Evolutionary conservation across 2,888 invertebrate genomes (phyloP), one percentile per base, ranked within the genome.

Genomic region (Brachyptera putata): DNA sequence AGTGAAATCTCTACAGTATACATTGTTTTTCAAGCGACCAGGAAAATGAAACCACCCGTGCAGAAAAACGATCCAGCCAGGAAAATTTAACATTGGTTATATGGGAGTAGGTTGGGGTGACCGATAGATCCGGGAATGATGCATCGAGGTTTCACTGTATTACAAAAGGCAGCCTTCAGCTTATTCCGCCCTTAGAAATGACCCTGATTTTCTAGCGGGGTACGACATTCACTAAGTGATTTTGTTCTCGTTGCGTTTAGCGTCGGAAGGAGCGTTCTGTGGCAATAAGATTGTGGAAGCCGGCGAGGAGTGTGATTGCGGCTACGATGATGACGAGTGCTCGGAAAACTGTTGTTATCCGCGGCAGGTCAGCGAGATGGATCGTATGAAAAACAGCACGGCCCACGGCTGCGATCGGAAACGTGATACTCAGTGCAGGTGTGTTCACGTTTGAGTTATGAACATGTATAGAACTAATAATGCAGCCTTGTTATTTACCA

Each of bases 201-300:
- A 7, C 34, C 34, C 34, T 9, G 11, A 7, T 34, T 34, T 11
- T 7, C 34, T 34, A n/a, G n/a, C 34, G 9, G 7, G 34, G 34
- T 11, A 9, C 34, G 34, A 34, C 34, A 34, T 34, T 34, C 34
- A 34, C 16, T 16, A 46, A 46, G 18, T 24, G n/a, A n/a, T n/a
- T n/a, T n/a, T n/a, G n/a, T n/a, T n/a, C n/a, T n/a, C n/a, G n/a
- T n/a, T n/a, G n/a, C n/a, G 14, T 69, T 68, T 68, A 77, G 87
- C 86, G n/a, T 87, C 89, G 57, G 88, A 86, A 63, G 95, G 94
- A 61, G 95, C 98, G 25, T 99, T 98, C 84, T 99, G 99, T 76
- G 99, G 99, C 58, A 99, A 99, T 77, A 96, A 96, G 77, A 95
- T 99, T 70, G 95, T 95, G 0, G 99, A 99, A 74, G 90, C 87